phyloP scores from a whole-genome alignment of 1,140 invertebrate species.

The Mesaphorura yosii region DNA sequence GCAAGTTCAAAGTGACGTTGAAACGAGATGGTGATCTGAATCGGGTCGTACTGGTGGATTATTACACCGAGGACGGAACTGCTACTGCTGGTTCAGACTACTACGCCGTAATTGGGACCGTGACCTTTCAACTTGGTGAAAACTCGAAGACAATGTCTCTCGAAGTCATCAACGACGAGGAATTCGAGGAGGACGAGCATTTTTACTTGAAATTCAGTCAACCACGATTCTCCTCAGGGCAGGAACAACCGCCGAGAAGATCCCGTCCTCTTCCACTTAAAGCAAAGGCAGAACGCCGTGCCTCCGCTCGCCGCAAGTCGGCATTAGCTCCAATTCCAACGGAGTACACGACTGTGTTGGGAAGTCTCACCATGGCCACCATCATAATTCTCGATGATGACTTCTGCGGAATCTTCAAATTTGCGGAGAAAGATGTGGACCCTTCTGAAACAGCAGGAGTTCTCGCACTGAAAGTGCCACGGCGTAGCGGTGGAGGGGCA shows the following conservation, averaged over 20 bases:
- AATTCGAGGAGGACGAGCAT: conserved; percentile 98
- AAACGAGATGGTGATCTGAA: conserved; percentile 64
- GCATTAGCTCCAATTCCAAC: too few species aligned
- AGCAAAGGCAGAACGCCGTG: too few species aligned
- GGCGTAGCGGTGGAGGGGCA: too few species aligned
- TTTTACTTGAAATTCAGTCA: conserved; percentile 77
- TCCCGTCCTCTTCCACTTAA: too few species aligned
- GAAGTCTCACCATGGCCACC: conserved; percentile 75
- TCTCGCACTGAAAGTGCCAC: conserved; percentile 64
- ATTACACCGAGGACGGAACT: conserved; percentile 91
- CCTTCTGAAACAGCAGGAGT: conserved; percentile 80
- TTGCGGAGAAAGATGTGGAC: conserved; percentile 68
- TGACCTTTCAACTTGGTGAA: conserved; percentile 76
- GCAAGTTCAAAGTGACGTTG: conserved; percentile 81
- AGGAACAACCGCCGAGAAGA: conserved; percentile 40
- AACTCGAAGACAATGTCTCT: conserved; percentile 68
- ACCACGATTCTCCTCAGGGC: conserved; percentile 38
- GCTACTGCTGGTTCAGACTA: conserved; percentile 92
- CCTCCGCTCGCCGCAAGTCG: too few species aligned
- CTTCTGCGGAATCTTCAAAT: conserved; percentile 90
- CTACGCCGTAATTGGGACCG: conserved; percentile 67
- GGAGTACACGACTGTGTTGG: too few species aligned
- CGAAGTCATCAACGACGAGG: conserved; percentile 93
- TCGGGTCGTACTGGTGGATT: conserved; percentile 71
- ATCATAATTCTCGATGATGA: conserved; percentile 97